A percentile compares a stretch with the other conserved stretches of the same genome.
phyloP scores from a whole-genome alignment of 2,797 vertebrate genomes.

The Cichlasoma orientale region DNA sequence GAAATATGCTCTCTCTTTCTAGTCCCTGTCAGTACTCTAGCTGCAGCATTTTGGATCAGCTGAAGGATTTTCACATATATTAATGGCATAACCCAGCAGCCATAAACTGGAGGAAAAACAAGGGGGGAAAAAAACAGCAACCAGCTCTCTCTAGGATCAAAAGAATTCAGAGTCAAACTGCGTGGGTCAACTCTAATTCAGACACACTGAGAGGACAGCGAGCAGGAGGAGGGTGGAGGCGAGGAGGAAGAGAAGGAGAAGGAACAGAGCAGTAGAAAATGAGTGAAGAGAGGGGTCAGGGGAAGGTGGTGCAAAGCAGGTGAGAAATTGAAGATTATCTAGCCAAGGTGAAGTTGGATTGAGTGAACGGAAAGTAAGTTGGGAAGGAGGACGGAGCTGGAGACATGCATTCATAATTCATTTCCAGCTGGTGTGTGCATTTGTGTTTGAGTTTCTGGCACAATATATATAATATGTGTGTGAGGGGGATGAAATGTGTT shows the following conservation, averaged over 20 bases:
- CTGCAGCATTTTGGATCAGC: no score
- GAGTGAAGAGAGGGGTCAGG: slow-evolving; percentile 25
- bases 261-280: slow-evolving; percentile 8
- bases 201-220: not conserved
- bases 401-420: slow-evolving; percentile 53
- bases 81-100: slow-evolving; percentile 31
- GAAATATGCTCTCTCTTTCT: no score
- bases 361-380: slow-evolving; percentile 1
- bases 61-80: not conserved
- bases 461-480: not conserved
- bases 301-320: slow-evolving; percentile 29
- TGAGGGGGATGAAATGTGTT: not conserved
- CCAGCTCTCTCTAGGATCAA: not conserved
- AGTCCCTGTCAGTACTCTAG: no score
- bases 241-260: not conserved
- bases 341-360: slow-evolving; percentile 36
- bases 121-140: slow-evolving; percentile 11
- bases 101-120: slow-evolving; percentile 32
- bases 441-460: slow-evolving; percentile 1
- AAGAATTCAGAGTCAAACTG: slow-evolving; percentile 41
- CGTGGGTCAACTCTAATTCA: slow-evolving; percentile 29
- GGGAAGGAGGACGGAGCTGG: not conserved
- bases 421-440: slow-evolving; percentile 27
- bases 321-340: slow-evolving; percentile 54
- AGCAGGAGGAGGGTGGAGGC: not conserved